Evolutionary conservation across 64 coral and sea anemone species (phyloP), one percentile per base, ranked within the genome.

Genomic region (Montipora sp.): DNA sequence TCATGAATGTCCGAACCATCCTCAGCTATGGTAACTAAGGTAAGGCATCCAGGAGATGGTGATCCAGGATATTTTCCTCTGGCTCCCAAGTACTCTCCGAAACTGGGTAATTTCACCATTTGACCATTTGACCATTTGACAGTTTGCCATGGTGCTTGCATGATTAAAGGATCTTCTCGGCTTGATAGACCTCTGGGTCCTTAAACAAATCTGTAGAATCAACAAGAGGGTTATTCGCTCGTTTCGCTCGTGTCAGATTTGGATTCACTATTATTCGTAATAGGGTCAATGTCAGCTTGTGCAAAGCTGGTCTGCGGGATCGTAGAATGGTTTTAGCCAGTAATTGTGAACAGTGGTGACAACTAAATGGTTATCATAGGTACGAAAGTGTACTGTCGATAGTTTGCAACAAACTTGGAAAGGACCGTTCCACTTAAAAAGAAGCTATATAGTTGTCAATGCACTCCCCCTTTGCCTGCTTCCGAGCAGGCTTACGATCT

Each of bases 11-110:
- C 23, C 0, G 23, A 24, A 24, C 23, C 23, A 24, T 24, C 23
- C 23, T 24, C 23, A 24, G 23, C 23, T 24, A 24, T 24, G 23
- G 23, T 24, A 24, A 24, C 23, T 24, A 24, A 24, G 23, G 23
- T 24, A 90, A 90, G 15, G 61, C 5, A 2, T 77, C 78, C 12
- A 91, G 3, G 1, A 91, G 48, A 0, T 47, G 46, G 5, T 10
- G 0, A 16, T 92, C 90, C 3, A 92, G 18, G 5, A 92, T 77
- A 1, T 92, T 36, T 48, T 84, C 90, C 47, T 92, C 79, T 0
- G 90, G 80, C n/a, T 92, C 90, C 90, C 90, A 92, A 1, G 80
- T 83, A 14, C 50, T 58, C 18, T 92, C 15, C 16, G 48, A 45
- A 0, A 15, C 18, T 21, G 77, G 89, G 6, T 47, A 92, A 16